Conservation (phyloP, 2,113 vertebrate genomes). For the Romanogobio albipinnatus region DNA sequence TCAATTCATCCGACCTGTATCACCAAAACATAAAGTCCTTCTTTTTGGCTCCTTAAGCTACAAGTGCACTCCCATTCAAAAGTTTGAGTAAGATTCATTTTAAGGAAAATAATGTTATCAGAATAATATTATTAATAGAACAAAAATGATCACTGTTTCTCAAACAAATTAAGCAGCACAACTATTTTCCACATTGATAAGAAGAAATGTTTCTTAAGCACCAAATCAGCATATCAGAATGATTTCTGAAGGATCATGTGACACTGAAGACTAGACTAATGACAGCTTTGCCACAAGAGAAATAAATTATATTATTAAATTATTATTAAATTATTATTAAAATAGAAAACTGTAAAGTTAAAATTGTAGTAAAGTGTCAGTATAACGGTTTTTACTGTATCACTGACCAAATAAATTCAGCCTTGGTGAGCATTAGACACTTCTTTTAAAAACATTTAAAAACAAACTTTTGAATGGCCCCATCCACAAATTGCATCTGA, state of each 20-base stretch:
- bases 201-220: background rate
- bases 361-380: background rate
- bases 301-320: no score
- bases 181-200: background rate
- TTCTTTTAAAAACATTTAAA: background rate
- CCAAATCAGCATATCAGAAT: background rate
- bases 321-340: background rate
- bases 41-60: background rate
- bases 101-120: no score
- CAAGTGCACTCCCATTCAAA: background rate
- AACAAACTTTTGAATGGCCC: background rate
- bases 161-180: background rate
- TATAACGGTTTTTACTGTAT: background rate
- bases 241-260: background rate
- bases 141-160: background rate
- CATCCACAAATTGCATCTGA: background rate
- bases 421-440: background rate
- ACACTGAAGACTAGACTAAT: background rate
- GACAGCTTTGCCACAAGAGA: background rate
- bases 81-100: background rate
- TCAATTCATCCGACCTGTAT: background rate
- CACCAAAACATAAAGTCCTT: no score
- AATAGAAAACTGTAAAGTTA: no score
- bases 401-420: background rate
- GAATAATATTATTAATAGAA: background rate